Conservation (phyloP, 23 tunicate species). For the Trididemnum clinides region DNA sequence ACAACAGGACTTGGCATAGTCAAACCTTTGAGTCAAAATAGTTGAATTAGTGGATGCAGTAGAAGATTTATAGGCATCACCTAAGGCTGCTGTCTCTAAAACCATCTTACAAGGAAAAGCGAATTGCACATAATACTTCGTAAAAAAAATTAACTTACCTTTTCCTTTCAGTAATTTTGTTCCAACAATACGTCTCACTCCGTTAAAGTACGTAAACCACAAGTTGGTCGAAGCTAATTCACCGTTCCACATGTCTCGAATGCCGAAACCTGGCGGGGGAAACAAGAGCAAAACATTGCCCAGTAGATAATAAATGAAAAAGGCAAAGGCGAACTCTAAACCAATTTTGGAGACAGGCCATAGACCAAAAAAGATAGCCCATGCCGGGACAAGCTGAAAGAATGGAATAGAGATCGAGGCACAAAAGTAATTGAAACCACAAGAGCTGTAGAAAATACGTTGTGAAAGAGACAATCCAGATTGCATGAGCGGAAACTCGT, state of each 20-base stretch:
- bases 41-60: no score
- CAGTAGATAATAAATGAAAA: conserved; percentile 82
- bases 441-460: conserved; percentile 91
- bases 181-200: conserved; percentile 92
- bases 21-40: no score
- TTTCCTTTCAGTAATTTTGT: conserved; percentile 87
- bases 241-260: conserved; percentile 97
- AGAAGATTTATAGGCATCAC: no score
- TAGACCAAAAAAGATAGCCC: conserved; percentile 98
- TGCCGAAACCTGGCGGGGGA: conserved; percentile 93
- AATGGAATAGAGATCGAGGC: conserved; percentile 96
- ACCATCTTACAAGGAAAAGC: no score
- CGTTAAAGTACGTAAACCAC: conserved; percentile 97
- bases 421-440: conserved; percentile 94
- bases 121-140: no score
- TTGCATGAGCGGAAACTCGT: conserved; percentile 98
- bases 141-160: no score
- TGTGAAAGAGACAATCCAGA: conserved; percentile 91
- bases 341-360: conserved; percentile 99
- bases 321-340: conserved; percentile 92
- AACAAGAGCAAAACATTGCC: conserved; percentile 88
- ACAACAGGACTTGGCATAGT: no score
- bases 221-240: conserved; percentile 95
- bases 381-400: conserved; percentile 95
- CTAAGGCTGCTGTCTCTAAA: no score